Base-by-base conservation (phyloP, 2,888 invertebrate genomes). In the Endotricha flammealis region DNA sequence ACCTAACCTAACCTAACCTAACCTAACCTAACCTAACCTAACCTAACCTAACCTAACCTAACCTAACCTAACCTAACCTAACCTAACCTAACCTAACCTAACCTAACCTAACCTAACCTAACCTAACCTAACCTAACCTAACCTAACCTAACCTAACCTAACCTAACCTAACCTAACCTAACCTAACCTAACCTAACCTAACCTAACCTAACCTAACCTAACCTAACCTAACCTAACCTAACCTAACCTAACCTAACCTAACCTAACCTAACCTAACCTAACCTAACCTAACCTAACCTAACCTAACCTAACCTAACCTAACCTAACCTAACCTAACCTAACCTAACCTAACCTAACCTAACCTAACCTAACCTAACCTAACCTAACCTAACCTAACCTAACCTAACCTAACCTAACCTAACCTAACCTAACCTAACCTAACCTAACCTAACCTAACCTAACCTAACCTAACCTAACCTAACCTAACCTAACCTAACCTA, bases 1-100 rank as follows among this genome's bases (percentile, higher is more conserved):
- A 40, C 42, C 36, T 35, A 36, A 39, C 39, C 38, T 39, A 39
- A 39, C 39, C 38, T 36, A 36, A 38, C 36, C 10, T 29, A 29
- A 29, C 31, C 31, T 31, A 31, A 31, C 20, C 20, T 31, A 31
- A 31, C 32, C 23, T 32, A 24, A 32, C 32, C 16, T 16, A 24
- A 24, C 25, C 16, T 16, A 32, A 25, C 33, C 17, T 17, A 25
- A 8, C 33, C 17, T 17, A 33, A n/a, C 25, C 33, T 33, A 33
- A 33, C 33, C 33, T 33, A 33, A 33, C 33, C 33, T 33, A 33
- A 33, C 33, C 33, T 33, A 33, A 33, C 33, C 33, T 33, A 33
- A 33, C 33, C 33, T 33, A 33, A 33, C 33, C 33, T 33, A 33
- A 33, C 33, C 33, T 33, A 33, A 33, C 33, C 33, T 33, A 33